A percentile compares a stretch with the other conserved stretches of the same genome.
These are phyloP conservation scores for Macrotus californicus DNA, from an alignment of 2,113 vertebrate species.

Conservation along the genomic window DNA sequence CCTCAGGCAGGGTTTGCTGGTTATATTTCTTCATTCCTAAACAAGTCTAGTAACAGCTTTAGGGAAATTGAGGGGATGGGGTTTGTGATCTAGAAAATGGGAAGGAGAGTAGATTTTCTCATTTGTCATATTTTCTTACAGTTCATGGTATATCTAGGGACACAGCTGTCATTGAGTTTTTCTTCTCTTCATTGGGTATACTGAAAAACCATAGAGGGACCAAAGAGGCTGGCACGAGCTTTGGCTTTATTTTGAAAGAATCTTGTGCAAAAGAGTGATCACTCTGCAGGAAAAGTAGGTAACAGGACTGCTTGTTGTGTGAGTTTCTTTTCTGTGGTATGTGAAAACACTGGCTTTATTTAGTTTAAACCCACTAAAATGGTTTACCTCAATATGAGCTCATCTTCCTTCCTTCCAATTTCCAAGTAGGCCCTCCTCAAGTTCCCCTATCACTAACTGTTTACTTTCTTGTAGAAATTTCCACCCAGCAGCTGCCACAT, in stretches of 20 bases:
- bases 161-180: neutral
- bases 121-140: neutral
- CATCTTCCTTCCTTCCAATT: conserved; percentile 69
- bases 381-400: conserved; percentile 44
- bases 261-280: neutral
- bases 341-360: conserved; percentile 25
- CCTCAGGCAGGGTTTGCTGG: neutral
- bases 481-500: neutral
- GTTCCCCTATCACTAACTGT: neutral
- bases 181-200: neutral
- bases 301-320: neutral
- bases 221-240: neutral
- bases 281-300: neutral
- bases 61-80: neutral
- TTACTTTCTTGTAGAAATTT: conserved; percentile 42
- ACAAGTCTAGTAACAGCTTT: neutral
- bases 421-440: conserved; percentile 6
- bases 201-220: neutral
- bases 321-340: neutral
- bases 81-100: neutral
- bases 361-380: neutral
- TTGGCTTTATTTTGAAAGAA: neutral
- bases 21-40: neutral
- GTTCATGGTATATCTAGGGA: neutral
- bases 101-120: neutral